A percentile compares a stretch with the other conserved stretches of the same genome.
Conservation (phyloP, 2,797 vertebrate genomes). For the Lepidocolaptes lacrymiger region DNA sequence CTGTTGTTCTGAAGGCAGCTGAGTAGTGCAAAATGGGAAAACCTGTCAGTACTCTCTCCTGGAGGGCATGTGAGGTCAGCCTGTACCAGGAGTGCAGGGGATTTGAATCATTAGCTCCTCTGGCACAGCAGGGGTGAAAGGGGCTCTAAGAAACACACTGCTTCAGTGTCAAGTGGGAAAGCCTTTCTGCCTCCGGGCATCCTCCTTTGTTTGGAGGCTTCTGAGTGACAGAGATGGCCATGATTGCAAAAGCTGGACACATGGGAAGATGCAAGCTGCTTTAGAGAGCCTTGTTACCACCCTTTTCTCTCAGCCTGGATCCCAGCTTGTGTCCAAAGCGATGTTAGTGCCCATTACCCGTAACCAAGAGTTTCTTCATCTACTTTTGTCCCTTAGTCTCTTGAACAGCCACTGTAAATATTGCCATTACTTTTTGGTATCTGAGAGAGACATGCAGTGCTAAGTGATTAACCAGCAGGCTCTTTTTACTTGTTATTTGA, state of each 20-base stretch:
- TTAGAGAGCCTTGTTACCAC: neutral
- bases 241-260: neutral
- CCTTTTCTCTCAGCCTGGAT: neutral
- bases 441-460: neutral
- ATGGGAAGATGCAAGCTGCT: neutral
- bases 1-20: neutral
- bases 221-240: neutral
- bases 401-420: neutral
- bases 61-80: slow-evolving; percentile 11
- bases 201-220: slow-evolving; percentile 38
- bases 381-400: neutral
- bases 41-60: neutral
- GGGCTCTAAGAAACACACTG: slow-evolving; percentile 3
- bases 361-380: neutral
- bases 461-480: neutral
- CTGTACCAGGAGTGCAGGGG: neutral
- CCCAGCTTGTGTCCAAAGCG: neutral
- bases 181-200: slow-evolving; percentile 25
- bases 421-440: neutral
- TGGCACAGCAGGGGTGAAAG: slow-evolving; percentile 26
- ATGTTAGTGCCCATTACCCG: neutral
- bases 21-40: neutral
- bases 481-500: neutral
- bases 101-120: slow-evolving; percentile 40
- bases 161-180: slow-evolving; percentile 24